Evolutionary conservation across 2,888 invertebrate genomes (phyloP), one percentile per base, ranked within the genome.

Genomic region (Ornithoptera priamus): DNA sequence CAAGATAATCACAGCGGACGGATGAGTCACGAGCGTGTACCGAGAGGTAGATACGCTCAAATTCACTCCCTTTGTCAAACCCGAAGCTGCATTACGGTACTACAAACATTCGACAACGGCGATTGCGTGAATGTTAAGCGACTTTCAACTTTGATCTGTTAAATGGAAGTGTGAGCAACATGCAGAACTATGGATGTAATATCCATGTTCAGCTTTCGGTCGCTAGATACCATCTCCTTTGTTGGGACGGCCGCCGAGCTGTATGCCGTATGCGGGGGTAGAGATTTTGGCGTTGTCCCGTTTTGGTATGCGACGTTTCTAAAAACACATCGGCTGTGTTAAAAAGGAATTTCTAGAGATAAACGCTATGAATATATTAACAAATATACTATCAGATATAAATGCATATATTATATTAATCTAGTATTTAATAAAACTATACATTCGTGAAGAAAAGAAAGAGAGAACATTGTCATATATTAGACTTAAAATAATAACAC

Each of bases 51-150:
- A 89, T 87, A 86, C 78, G 83, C 84, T 84, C 80, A 82, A 86
- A 86, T 87, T 80, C 83, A 81, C 81, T 85, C 82, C 85, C 86
- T 89, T 90, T 89, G 89, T 88, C 88, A 88, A 85, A 83, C 83
- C 82, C 80, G 80, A 66, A 67, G 71, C 72, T 73, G 72, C 69
- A 53, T 72, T 73, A 74, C 72, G 70, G 69, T 71, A 73, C 72
- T 62, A 68, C 67, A 59, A 59, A 57, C 65, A 64, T 64, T 62
- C 57, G 62, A 59, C 24, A 58, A 42, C 22, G 10, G 3, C 46
- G 42, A 24, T 57, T 58, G 8, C 30, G 39, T 17, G 20, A 39
- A 17, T 59, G 24, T 2, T 46, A 50, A 58, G 22, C 39, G 42
- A 68, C 50, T 50, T 63, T 68, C 12, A 68, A 63, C 59, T 57